Evolutionary conservation across 2,113 vertebrate species (phyloP), one percentile per base, ranked within the genome.

Genomic region (Scortum barcoo): DNA sequence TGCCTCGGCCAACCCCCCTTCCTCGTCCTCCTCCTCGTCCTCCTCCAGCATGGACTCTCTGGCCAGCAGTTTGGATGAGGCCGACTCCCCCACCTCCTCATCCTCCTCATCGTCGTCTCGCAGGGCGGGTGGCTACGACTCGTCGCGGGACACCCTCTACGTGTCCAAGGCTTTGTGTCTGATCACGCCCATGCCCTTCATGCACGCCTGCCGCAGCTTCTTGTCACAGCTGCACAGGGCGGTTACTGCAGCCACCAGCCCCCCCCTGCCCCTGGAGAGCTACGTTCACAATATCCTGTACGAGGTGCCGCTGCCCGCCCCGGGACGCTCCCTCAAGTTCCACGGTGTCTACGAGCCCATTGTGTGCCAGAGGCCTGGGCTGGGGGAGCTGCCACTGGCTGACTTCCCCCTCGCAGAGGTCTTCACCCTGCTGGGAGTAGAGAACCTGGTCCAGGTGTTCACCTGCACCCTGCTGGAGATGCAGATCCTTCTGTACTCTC

Each of bases 401-500:
- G 97, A 98, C 86, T 98, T 97, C 78, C 96, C 97, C 0, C 94
- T 99, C 14, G 92, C 95, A 1, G 96, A 97, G 81, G 93, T 94
- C 58, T 96, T 97, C 0, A 94, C 94, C 84, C 94, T 97, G 56
- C 92, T 99, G 86, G 97, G 97, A 8, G 84, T 97, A 57, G 97
- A 99, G 86, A 97, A 98, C 91, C 93, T 98, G 76, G 95, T 99
- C 50, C 97, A 98, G 89, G 95, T 98, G 50, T 98, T 98, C 84
- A 98, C 97, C 26, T 99, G 97, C 1, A 96, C 97, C 28, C 95
- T 98, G 46, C 93, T 99, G 79, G 97, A 99, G 93, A 99, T 98
- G 97, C 97, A 99, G 94, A 96, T 97, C 85, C 97, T 98, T 19
- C 96, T 98, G 20, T 98, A 97, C 90, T 99, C 97, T 0, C 96